phyloP scores from a whole-genome alignment of 2,113 vertebrate species.

The Amphiprion ocellaris region DNA sequence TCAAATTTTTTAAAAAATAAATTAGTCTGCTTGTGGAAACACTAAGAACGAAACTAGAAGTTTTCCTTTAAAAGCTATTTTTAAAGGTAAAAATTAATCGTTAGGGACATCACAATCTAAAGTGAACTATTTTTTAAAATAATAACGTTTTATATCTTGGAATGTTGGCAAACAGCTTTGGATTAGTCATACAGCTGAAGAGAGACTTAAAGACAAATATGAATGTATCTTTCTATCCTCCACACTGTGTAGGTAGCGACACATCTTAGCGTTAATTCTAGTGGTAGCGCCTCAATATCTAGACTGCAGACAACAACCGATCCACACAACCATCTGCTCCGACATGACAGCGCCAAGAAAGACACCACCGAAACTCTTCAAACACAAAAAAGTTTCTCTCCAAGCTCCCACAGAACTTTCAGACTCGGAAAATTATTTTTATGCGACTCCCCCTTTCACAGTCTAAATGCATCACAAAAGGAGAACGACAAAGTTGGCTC shows the following conservation, averaged over 20 bases:
- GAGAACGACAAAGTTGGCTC: conserved; percentile 28
- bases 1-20: background rate
- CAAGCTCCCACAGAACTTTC: conserved; percentile 4
- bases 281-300: conserved; percentile 20
- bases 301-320: conserved; percentile 31
- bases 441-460: conserved; percentile 50
- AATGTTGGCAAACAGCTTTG: too few species aligned
- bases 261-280: conserved; percentile 20
- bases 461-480: conserved; percentile 59
- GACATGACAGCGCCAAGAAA: conserved; percentile 15
- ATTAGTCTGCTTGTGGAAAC: background rate
- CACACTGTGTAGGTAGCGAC: conserved; percentile 13
- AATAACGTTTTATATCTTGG: background rate
- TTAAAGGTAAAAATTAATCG: conserved; percentile 8
- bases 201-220: background rate
- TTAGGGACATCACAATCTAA: background rate
- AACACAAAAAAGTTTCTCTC: conserved; percentile 17
- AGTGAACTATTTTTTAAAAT: background rate
- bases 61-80: background rate
- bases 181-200: too few species aligned
- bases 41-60: background rate
- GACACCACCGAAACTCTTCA: conserved; percentile 25
- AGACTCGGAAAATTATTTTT: conserved; percentile 12
- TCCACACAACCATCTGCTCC: conserved; percentile 32
- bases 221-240: background rate